Conservation (phyloP, 2,888 invertebrate species). For the Drosophila koepferae region DNA sequence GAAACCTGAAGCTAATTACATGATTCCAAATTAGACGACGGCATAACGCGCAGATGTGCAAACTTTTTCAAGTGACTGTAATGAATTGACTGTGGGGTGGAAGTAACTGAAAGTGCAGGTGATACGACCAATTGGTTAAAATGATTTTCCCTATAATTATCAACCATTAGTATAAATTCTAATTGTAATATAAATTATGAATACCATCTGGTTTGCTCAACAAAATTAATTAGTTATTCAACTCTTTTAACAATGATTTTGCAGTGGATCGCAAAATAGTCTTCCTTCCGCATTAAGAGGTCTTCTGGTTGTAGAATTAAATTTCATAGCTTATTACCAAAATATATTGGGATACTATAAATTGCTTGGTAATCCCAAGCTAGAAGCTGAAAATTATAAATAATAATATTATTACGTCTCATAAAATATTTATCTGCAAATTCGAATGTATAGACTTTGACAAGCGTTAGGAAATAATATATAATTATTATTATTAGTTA, state of each 20-base stretch:
- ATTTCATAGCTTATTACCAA: too few species aligned
- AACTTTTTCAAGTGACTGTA: conserved; percentile 46
- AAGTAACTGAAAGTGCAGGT: conserved; percentile 43
- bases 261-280: too few species aligned
- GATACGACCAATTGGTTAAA: conserved; percentile 24
- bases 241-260: too few species aligned
- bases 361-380: neutral
- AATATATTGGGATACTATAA: neutral
- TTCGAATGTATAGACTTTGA: neutral
- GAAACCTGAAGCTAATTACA: conserved; percentile 63
- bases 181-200: neutral
- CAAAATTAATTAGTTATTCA: neutral
- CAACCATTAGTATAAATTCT: neutral
- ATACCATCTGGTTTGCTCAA: neutral
- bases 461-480: neutral
- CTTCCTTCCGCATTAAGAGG: too few species aligned
- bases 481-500: neutral
- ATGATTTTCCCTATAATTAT: neutral
- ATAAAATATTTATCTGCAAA: neutral
- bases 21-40: conserved; percentile 68
- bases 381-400: too few species aligned
- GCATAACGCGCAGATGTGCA: conserved; percentile 70
- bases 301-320: too few species aligned
- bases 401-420: too few species aligned
- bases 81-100: neutral